Evolutionary conservation across 2,113 vertebrate species (phyloP), one percentile per base, ranked within the genome.

Genomic region (Anhinga anhinga): DNA sequence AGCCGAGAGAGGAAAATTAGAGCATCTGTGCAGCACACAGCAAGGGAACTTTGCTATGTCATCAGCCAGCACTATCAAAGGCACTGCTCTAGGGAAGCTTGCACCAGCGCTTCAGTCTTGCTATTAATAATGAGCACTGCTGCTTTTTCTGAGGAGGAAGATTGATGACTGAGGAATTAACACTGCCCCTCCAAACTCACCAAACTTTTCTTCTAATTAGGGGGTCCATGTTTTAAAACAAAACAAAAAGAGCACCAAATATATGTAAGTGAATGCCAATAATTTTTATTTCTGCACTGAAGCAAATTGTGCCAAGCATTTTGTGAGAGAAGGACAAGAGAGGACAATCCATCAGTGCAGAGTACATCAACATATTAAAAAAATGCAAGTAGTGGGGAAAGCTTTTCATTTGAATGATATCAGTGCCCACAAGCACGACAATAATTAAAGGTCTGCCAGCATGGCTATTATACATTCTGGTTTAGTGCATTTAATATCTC

Each of bases 391-490:
- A 82, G 76, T 83, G 90, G 40, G 82, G 76, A 97, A 96, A 96
- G 95, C 94, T 97, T 97, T 97, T 92, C 97, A 95, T 97, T 96
- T 97, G 93, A 98, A 97, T 97, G 90, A 97, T 97, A 97, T 96
- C 93, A 76, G 90, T 91, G 95, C 94, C 96, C 93, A 97, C 93
- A 97, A 96, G 95, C 93, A 92, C 29, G 76, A 95, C 93, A 97
- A 96, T 98, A 97, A 97, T 97, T 97, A 97, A 97, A 97, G 96
- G 93, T 96, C 97, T 98, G 96, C 95, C 96, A 97, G 88, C 95
- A 80, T 82, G 91, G 85, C 92, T 97, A 96, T 97, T 97, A 97
- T 59, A 80, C 93, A 97, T 97, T 96, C 93, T 96, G 81, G 83
- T 96, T 97, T 97, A 95, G 90, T 95, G 95, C 95, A 97, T 97